Evolutionary conservation across 30 jellyfish, hydroid and myxozoan species (phyloP).

Genomic region (Nemopilema nomurai): DNA sequence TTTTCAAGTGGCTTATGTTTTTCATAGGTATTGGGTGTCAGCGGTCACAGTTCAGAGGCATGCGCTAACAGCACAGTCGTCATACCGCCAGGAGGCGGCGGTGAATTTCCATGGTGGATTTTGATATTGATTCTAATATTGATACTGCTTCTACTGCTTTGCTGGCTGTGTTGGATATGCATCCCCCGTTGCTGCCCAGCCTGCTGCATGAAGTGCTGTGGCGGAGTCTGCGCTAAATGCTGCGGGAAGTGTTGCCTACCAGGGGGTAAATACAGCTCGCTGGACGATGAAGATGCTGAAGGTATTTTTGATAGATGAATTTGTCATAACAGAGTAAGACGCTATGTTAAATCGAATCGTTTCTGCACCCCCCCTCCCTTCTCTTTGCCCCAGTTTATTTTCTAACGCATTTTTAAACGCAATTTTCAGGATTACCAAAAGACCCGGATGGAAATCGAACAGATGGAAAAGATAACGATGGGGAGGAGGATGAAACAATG

Average conservation of each 20-base stretch:
- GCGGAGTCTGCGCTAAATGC: constrained; percentile 28
- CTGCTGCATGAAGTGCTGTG: constrained; percentile 67
- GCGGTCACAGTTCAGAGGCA: constrained; percentile 16
- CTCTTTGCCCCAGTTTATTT: too few species aligned
- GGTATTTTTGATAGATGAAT: too few species aligned
- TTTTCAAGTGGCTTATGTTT: neutral
- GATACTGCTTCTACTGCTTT: constrained; percentile 71
- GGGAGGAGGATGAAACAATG: constrained; percentile 62
- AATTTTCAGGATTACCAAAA: constrained; percentile 17
- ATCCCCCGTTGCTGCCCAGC: constrained; percentile 86
- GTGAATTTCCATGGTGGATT: constrained; percentile 91
- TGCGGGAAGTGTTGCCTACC: constrained; percentile 81
- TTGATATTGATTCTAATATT: constrained; percentile 67
- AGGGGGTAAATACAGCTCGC: constrained; percentile 78
- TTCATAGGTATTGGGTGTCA: constrained; percentile 24
- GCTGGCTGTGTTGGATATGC: constrained; percentile 93
- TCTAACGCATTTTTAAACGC: too few species aligned
- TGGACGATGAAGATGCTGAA: constrained; percentile 62
- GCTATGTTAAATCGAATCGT: too few species aligned
- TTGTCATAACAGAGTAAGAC: too few species aligned
- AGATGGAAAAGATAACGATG: constrained; percentile 8
- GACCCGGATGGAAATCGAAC: constrained; percentile 25
- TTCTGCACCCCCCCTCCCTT: too few species aligned
- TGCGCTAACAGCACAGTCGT: constrained; percentile 41
- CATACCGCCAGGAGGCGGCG: constrained; percentile 10